Evolutionary conservation across 2,113 vertebrate species (phyloP).

Genomic region (Xenopus borealis): DNA sequence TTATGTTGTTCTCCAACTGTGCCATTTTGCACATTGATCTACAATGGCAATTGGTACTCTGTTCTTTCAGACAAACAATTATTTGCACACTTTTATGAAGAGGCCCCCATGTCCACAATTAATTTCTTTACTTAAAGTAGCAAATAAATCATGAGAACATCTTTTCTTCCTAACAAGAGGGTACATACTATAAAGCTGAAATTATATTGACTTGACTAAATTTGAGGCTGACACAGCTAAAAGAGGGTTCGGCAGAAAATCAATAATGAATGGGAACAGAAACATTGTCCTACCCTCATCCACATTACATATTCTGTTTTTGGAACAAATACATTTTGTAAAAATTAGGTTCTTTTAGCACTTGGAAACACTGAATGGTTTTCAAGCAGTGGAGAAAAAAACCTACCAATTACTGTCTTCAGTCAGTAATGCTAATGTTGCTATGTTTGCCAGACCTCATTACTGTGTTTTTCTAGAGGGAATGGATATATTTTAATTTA

Average conservation of each 20-base stretch:
- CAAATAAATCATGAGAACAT: background rate
- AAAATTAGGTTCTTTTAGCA: constrained; percentile 33
- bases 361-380: constrained; percentile 22
- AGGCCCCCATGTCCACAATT: background rate
- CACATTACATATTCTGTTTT: constrained; percentile 29
- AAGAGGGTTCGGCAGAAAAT: constrained; percentile 21
- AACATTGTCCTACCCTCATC: constrained; percentile 11
- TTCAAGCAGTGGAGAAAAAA: constrained; percentile 16
- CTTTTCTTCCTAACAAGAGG: background rate
- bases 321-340: constrained; percentile 36
- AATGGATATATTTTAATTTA: constrained; percentile 26
- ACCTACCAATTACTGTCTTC: constrained; percentile 31
- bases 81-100: too few species aligned
- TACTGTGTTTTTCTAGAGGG: constrained; percentile 24
- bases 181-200: constrained; percentile 8
- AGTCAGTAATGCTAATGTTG: constrained; percentile 28
- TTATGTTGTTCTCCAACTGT: too few species aligned
- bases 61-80: too few species aligned
- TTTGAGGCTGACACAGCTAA: constrained; percentile 7
- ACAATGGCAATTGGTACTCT: too few species aligned
- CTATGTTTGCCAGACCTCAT: constrained; percentile 34
- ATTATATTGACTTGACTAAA: background rate
- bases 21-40: too few species aligned
- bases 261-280: constrained; percentile 35
- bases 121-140: background rate